Evolutionary conservation across 2,113 vertebrate species (phyloP).

Genomic region (Dromiciops gliroides): DNA sequence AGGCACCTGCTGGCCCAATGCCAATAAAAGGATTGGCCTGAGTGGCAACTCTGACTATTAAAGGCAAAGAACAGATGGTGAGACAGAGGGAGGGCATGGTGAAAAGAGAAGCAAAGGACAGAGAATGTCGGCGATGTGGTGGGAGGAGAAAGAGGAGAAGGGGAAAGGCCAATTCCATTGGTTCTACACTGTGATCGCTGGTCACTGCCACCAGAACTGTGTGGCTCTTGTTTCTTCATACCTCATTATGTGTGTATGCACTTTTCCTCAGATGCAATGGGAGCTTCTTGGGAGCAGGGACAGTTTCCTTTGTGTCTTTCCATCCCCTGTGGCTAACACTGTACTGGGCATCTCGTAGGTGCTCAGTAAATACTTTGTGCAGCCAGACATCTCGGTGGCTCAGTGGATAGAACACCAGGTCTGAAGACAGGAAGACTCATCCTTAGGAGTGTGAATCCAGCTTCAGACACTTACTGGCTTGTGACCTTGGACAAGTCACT

Average conservation of each 20-base stretch:
- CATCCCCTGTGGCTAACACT: no score
- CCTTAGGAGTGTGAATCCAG: neutral
- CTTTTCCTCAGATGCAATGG: no score
- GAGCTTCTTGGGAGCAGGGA: no score
- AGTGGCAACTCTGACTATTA: neutral
- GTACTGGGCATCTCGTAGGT: no score
- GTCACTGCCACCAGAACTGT: no score
- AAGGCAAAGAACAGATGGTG: neutral
- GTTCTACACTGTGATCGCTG: no score
- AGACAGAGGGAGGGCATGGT: neutral
- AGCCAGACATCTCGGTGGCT: neutral
- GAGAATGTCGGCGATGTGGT: neutral
- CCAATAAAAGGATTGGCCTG: conserved; percentile 28
- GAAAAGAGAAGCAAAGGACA: neutral
- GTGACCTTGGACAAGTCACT: neutral
- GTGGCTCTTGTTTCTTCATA: no score
- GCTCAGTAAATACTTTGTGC: neutral
- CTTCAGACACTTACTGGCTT: neutral
- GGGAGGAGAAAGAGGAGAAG: neutral
- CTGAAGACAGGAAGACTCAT: neutral
- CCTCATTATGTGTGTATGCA: no score
- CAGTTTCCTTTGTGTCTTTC: no score
- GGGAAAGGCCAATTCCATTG: neutral
- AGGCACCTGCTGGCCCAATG: neutral
- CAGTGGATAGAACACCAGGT: neutral